Percentiles rank a stretch among this genome's conserved stretches.
Evolutionary conservation across 1,140 invertebrate species (phyloP).

Genomic region (Acromyrmex echinatior): DNA sequence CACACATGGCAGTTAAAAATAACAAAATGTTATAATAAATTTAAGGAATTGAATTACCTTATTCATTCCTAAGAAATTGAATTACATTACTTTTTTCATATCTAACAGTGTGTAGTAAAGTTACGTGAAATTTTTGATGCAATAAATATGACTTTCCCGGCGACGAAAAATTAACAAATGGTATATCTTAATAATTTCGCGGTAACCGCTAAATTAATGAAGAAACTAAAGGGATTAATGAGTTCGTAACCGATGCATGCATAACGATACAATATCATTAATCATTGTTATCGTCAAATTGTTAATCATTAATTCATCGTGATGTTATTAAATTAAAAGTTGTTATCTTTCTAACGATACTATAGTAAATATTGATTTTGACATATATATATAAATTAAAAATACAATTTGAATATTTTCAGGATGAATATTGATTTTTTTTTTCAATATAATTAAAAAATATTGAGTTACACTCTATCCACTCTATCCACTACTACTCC

Average conservation of each 20-base stretch:
- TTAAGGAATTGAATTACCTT: too few relatives aligned
- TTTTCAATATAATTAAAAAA: constrained; percentile 39
- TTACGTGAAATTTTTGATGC: background rate
- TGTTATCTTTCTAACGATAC: background rate
- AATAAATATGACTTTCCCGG: background rate
- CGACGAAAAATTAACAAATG: background rate
- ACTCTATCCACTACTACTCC: constrained; percentile 32
- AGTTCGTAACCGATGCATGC: background rate
- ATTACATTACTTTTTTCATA: too few relatives aligned
- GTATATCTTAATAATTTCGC: background rate
- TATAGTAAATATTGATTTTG: background rate
- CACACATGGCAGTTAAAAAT: too few relatives aligned
- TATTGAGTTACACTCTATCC: constrained; percentile 29
- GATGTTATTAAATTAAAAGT: constrained; percentile 11
- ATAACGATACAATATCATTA: background rate
- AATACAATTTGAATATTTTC: constrained; percentile 4
- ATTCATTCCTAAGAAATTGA: too few relatives aligned
- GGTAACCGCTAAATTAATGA: background rate
- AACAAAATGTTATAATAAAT: too few relatives aligned
- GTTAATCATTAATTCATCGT: background rate
- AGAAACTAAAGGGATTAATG: background rate
- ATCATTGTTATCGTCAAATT: background rate
- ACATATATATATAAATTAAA: background rate
- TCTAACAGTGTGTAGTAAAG: background rate
- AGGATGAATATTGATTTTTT: constrained; percentile 19